These are phyloP conservation scores for Oscheius sp. DNA, from an alignment of 2,888 invertebrate species.

Conservation along the genomic window DNA sequence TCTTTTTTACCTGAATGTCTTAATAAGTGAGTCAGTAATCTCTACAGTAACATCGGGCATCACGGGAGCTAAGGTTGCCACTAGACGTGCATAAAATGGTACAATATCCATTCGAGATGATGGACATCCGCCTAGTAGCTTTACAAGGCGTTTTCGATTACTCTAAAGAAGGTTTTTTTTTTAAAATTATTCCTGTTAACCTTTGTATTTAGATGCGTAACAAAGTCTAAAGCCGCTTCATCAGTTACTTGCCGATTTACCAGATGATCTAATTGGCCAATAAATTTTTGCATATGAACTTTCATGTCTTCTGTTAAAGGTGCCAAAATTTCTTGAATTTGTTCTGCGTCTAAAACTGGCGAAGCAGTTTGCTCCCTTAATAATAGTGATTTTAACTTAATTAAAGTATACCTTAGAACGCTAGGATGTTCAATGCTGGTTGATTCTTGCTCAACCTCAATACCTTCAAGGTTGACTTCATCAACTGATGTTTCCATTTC, in stretches of 20 bases:
- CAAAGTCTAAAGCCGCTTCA: constrained; percentile 59
- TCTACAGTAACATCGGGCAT: constrained; percentile 60
- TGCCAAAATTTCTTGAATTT: constrained; percentile 21
- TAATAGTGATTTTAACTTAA: not conserved
- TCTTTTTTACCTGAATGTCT: constrained; percentile 30
- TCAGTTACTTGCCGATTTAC: constrained; percentile 65
- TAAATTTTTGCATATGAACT: constrained; percentile 41
- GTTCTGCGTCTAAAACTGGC: constrained; percentile 17
- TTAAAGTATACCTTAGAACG: not conserved
- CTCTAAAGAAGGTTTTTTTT: constrained; percentile 21
- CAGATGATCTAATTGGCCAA: constrained; percentile 53
- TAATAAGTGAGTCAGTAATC: constrained; percentile 38
- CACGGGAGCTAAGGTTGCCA: constrained; percentile 61
- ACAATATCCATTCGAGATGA: constrained; percentile 55
- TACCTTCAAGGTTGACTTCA: constrained; percentile 44
- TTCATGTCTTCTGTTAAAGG: constrained; percentile 23
- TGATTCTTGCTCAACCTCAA: not conserved
- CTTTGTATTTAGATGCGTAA: constrained; percentile 52
- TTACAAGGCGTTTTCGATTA: constrained; percentile 57
- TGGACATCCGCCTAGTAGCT: constrained; percentile 50
- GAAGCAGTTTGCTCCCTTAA: not conserved
- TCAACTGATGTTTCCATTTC: constrained; percentile 40
- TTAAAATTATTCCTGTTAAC: constrained; percentile 4
- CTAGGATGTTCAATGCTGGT: not conserved
- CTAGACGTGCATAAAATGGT: constrained; percentile 63